phyloP scores from a whole-genome alignment of 2,888 invertebrate species.

The Agonopterix heracliana region DNA sequence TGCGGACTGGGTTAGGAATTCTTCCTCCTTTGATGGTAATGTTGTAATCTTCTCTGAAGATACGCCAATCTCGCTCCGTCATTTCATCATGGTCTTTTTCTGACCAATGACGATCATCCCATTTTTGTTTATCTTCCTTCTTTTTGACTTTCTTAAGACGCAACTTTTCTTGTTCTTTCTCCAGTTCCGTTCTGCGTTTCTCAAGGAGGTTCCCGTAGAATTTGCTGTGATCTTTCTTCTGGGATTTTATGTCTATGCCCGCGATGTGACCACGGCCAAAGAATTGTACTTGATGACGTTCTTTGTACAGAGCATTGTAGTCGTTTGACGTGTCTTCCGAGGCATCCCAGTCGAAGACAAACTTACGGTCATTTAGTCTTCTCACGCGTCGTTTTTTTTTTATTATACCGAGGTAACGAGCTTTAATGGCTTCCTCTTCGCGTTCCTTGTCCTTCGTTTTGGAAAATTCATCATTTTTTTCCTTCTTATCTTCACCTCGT shows the following conservation, averaged over 20 bases:
- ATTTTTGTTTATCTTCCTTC: constrained; percentile 98
- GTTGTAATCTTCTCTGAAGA: constrained; percentile 99
- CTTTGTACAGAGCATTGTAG: constrained; percentile 97
- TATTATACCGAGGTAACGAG: constrained; percentile 93
- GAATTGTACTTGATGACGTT: constrained; percentile 97
- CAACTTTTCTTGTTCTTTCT: constrained; percentile 96
- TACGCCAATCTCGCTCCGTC: constrained; percentile 99
- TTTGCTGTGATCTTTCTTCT: constrained; percentile 95
- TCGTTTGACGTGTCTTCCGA: constrained; percentile 98
- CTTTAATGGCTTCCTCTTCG: constrained; percentile 96
- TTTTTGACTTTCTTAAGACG: constrained; percentile 93
- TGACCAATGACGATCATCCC: constrained; percentile 99
- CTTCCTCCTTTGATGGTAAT: constrained; percentile 98
- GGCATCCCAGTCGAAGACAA: constrained; percentile 99
- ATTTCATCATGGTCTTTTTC: constrained; percentile 96
- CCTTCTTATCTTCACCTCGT: constrained; percentile 54
- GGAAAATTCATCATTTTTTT: constrained; percentile 68
- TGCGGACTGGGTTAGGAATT: constrained; percentile 96
- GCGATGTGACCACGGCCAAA: constrained; percentile 98
- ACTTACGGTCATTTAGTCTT: constrained; percentile 97
- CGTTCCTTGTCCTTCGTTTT: constrained; percentile 90
- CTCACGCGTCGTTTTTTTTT: constrained; percentile 96
- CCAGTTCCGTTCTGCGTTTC: constrained; percentile 95
- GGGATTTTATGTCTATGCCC: constrained; percentile 98
- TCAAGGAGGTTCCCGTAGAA: constrained; percentile 98